Evolutionary conservation across 2,888 invertebrate species (phyloP).

Genomic region (Suillia variegata): DNA sequence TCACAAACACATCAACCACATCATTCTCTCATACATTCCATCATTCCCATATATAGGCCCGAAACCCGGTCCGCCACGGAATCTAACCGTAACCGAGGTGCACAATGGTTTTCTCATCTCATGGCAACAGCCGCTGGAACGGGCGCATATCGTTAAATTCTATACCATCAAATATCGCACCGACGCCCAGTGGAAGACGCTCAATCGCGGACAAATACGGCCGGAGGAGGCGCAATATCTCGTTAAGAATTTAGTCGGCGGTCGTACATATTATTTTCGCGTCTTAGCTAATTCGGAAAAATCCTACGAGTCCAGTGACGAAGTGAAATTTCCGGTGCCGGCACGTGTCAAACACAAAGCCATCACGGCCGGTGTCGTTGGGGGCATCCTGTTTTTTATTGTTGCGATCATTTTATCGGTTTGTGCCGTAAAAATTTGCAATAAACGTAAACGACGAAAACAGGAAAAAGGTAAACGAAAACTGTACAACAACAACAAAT

Average conservation of each 20-base stretch:
- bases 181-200: conserved; percentile 86
- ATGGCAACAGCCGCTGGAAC: conserved; percentile 86
- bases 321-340: conserved; percentile 86
- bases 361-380: conserved; percentile 94
- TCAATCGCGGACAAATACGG: conserved; percentile 85
- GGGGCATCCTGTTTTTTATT: conserved; percentile 95
- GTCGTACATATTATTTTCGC: conserved; percentile 89
- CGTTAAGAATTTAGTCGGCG: conserved; percentile 91
- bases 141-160: conserved; percentile 80
- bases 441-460: conserved; percentile 94
- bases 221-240: conserved; percentile 89
- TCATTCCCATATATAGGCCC: no score
- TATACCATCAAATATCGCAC: conserved; percentile 92
- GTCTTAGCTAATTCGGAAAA: conserved; percentile 86
- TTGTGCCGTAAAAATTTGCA: conserved; percentile 97
- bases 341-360: conserved; percentile 93
- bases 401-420: conserved; percentile 96
- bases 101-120: conserved; percentile 89
- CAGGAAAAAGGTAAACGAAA: conserved; percentile 93
- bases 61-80: conserved; percentile 87
- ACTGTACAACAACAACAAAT: conserved; percentile 47
- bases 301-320: conserved; percentile 85
- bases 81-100: conserved; percentile 87
- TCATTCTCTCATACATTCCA: no score
- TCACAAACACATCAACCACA: no score